These are phyloP conservation scores for Passer domesticus DNA, from an alignment of 2,113 vertebrate genomes.

Conservation along the genomic window DNA sequence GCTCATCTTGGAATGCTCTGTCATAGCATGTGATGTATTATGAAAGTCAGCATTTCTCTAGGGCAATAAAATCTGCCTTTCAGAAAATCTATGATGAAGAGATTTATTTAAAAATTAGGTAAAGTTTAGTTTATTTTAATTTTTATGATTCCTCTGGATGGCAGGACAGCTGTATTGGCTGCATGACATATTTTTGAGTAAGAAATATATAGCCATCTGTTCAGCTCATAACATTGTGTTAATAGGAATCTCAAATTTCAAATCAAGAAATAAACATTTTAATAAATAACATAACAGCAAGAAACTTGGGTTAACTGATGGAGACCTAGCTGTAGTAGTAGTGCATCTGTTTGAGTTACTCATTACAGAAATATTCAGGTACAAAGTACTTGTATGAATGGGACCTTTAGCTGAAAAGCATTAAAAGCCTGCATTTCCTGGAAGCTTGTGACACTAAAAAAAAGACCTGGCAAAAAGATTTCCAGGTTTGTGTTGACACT, in stretches of 20 bases:
- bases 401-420: background rate
- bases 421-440: background rate
- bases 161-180: slow-evolving; percentile 12
- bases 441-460: background rate
- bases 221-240: slow-evolving; percentile 27
- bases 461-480: background rate
- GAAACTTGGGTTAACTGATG: background rate
- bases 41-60: slow-evolving; percentile 17
- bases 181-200: background rate
- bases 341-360: slow-evolving; percentile 3
- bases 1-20: background rate
- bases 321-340: background rate
- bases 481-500: background rate
- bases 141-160: slow-evolving; percentile 13
- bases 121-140: background rate
- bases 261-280: slow-evolving; percentile 29
- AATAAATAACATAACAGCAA: slow-evolving; percentile 10
- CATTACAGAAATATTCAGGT: slow-evolving; percentile 15
- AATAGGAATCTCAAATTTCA: slow-evolving; percentile 56
- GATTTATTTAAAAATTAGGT: background rate
- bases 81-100: background rate
- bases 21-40: background rate
- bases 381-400: background rate
- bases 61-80: slow-evolving; percentile 3
- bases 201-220: slow-evolving; percentile 38